phyloP scores from a whole-genome alignment of 2,113 vertebrate genomes.

The Zosterops japonicus region DNA sequence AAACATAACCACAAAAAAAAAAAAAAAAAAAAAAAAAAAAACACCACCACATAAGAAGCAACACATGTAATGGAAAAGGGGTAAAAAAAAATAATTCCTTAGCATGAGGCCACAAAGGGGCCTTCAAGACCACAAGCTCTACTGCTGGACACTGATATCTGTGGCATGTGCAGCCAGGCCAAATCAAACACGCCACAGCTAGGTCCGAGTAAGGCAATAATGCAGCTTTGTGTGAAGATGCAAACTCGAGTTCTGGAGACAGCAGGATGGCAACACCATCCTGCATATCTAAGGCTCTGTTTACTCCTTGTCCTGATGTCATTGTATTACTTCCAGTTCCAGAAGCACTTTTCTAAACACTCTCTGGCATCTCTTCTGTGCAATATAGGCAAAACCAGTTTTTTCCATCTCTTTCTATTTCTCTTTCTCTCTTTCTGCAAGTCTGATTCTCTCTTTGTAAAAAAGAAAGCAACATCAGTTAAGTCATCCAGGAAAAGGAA shows the following conservation, averaged over 20 bases:
- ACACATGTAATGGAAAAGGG: not conserved
- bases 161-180: not conserved
- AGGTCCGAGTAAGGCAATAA: fast-evolving
- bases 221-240: not conserved
- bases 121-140: not conserved
- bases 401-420: not conserved
- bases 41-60: not conserved
- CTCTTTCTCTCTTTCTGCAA: not conserved
- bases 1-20: not conserved
- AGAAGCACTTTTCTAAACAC: not conserved
- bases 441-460: not conserved
- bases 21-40: not conserved
- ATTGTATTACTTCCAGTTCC: not conserved
- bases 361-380: not conserved
- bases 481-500: not conserved
- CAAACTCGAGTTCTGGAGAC: not conserved
- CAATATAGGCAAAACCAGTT: not conserved
- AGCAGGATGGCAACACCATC: not conserved
- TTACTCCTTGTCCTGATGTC: not conserved
- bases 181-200: not conserved
- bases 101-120: not conserved
- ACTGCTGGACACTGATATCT: not conserved
- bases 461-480: not conserved
- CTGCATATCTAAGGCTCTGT: not conserved
- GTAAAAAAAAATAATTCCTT: not conserved